Evolutionary conservation across 1,140 invertebrate genomes (phyloP).

Genomic region (Bombus superbus): DNA sequence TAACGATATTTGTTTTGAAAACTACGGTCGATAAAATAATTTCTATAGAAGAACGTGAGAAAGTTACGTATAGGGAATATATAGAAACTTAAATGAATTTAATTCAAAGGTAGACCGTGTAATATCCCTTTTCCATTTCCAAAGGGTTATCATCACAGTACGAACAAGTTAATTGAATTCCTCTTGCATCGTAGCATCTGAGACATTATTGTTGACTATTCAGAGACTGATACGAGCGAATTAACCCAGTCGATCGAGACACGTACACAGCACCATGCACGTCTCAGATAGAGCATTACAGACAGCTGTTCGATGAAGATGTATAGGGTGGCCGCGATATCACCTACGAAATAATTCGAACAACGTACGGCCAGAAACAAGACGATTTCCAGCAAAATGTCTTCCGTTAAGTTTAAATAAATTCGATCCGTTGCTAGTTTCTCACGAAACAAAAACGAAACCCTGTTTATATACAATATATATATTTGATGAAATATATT

Average conservation of each 20-base stretch:
- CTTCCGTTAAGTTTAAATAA: neutral
- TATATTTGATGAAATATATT: too few species aligned
- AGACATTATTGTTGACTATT: constrained; percentile 41
- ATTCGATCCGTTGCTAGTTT: neutral
- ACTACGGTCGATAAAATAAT: too few species aligned
- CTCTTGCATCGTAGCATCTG: constrained; percentile 19
- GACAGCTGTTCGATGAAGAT: constrained; percentile 23
- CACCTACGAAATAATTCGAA: neutral
- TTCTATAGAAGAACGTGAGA: neutral
- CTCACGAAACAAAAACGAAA: neutral
- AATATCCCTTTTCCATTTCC: neutral
- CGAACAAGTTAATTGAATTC: constrained; percentile 40
- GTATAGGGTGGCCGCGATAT: neutral
- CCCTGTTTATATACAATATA: too few species aligned
- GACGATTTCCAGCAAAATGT: neutral
- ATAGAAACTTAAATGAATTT: neutral
- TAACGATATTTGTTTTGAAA: too few species aligned
- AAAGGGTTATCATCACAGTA: neutral
- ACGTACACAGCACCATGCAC: constrained; percentile 2
- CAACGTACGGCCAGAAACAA: too few species aligned
- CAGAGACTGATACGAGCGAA: constrained; percentile 41
- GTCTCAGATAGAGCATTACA: neutral
- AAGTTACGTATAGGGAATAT: neutral
- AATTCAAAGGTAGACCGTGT: neutral
- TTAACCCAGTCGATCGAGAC: constrained; percentile 35